A percentile compares a stretch with the other conserved stretches of the same genome.
Evolutionary conservation across 2,113 vertebrate species (phyloP).

Genomic region (Pogonocichla stellata): DNA sequence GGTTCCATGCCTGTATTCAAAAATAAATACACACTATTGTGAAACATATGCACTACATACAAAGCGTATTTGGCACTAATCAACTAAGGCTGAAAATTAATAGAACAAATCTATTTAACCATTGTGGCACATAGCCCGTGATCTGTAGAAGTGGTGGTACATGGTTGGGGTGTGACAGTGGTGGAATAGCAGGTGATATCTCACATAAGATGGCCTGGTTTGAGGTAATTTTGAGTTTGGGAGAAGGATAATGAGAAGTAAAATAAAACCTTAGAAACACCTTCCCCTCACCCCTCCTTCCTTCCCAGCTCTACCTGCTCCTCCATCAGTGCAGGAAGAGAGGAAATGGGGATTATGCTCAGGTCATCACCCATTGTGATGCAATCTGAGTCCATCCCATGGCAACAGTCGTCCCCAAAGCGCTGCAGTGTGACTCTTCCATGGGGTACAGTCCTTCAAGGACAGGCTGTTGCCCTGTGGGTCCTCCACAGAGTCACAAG

Average conservation of each 20-base stretch:
- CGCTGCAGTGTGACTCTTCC: neutral
- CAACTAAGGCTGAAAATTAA: neutral
- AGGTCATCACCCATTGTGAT: neutral
- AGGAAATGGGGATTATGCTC: neutral
- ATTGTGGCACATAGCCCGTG: neutral
- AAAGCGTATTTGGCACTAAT: neutral
- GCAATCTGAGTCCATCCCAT: neutral
- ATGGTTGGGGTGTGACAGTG: neutral
- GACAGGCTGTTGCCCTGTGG: neutral
- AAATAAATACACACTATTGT: neutral
- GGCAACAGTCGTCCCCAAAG: neutral
- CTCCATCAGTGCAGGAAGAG: neutral
- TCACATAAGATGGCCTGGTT: neutral
- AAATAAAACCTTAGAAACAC: neutral
- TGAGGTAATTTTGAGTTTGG: neutral
- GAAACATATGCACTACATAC: neutral
- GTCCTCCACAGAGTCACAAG: neutral
- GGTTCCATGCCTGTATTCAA: neutral
- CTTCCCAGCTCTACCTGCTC: neutral
- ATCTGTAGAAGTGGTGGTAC: neutral
- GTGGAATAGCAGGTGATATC: neutral
- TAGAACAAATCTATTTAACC: neutral
- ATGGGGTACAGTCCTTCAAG: neutral
- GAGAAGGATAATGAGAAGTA: neutral
- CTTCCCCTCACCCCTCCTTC: neutral